phyloP scores from a whole-genome alignment of 2,888 invertebrate species.

The Rugalucina vietnamica region DNA sequence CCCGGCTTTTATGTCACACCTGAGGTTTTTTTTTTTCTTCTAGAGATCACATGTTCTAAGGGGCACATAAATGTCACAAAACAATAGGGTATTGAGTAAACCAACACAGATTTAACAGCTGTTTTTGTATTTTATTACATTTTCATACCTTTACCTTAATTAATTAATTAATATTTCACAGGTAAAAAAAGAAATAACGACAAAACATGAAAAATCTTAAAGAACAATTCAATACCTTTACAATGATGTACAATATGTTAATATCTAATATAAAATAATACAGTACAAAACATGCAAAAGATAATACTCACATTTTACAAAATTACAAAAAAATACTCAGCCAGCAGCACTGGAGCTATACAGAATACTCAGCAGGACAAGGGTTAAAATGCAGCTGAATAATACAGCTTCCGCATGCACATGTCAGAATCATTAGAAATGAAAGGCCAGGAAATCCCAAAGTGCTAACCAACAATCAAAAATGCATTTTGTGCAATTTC shows the following conservation, averaged over 20 bases:
- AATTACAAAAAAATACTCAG: too few species aligned
- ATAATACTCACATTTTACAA: too few species aligned
- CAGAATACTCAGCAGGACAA: too few species aligned
- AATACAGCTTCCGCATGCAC: background rate
- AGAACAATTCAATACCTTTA: background rate
- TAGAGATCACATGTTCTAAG: background rate
- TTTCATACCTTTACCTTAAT: too few species aligned
- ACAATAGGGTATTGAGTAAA: background rate
- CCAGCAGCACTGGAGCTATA: too few species aligned
- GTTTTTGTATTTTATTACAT: too few species aligned
- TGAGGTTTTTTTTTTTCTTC: background rate
- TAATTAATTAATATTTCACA: too few species aligned
- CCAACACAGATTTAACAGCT: background rate
- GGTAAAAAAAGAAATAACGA: too few species aligned
- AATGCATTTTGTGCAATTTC: conserved; percentile 9
- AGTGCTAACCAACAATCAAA: background rate
- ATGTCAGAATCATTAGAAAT: background rate
- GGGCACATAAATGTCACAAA: background rate
- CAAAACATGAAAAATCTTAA: background rate
- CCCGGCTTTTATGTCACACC: background rate
- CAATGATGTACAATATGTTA: background rate
- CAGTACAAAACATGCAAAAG: too few species aligned
- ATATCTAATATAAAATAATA: too few species aligned
- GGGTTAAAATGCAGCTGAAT: too few species aligned
- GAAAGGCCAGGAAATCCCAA: conserved; percentile 4